phyloP scores from a whole-genome alignment of 2,797 vertebrate species.

The Pangasius larnaudii region DNA sequence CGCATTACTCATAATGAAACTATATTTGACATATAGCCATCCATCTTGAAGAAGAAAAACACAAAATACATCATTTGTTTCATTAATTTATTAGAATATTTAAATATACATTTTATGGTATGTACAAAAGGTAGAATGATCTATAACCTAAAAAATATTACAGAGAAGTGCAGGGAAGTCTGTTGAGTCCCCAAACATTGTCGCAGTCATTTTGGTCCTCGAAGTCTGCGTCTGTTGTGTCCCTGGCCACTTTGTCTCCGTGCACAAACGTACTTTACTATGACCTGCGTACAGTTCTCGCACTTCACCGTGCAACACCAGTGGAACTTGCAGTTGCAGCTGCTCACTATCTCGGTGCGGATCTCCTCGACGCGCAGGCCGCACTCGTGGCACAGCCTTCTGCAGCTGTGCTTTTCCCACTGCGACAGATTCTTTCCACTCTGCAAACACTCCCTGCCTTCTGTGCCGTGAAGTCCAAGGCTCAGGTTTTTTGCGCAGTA shows the following conservation, averaged over 20 bases:
- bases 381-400: constrained; percentile 89
- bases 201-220: constrained; percentile 66
- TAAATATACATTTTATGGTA: constrained; percentile 57
- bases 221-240: constrained; percentile 67
- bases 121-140: constrained; percentile 31
- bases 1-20: not conserved
- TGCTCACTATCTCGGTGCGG: constrained; percentile 81
- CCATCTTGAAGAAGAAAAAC: not conserved
- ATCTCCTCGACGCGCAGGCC: constrained; percentile 87
- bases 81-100: constrained; percentile 59
- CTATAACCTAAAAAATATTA: constrained; percentile 4
- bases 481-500: constrained; percentile 89
- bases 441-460: constrained; percentile 91
- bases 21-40: not conserved
- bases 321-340: constrained; percentile 96
- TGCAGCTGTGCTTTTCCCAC: constrained; percentile 87
- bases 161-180: constrained; percentile 45
- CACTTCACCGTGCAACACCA: constrained; percentile 97
- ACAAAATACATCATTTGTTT: constrained; percentile 20
- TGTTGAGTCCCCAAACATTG: not conserved
- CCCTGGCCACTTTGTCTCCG: constrained; percentile 64
- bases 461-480: constrained; percentile 86
- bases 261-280: constrained; percentile 85
- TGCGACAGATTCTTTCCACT: constrained; percentile 75
- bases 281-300: constrained; percentile 84